Evolutionary conservation across 2,113 vertebrate genomes (phyloP), one percentile per base, ranked within the genome.

Genomic region (Micronycteris hirsuta): DNA sequence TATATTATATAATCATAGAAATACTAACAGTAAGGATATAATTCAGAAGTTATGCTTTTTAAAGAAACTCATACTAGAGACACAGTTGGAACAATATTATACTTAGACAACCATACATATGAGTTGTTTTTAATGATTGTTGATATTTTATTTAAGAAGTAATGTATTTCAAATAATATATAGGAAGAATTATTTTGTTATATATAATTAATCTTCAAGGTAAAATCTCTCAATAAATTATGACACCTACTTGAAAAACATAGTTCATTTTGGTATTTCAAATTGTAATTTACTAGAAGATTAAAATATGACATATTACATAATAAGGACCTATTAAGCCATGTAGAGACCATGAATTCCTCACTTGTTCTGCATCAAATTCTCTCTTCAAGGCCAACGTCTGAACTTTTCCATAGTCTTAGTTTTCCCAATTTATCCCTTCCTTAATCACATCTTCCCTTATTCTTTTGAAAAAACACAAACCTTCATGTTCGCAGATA

Each of bases 1-100:
- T 91, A 73, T 19, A 73, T 85, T 71, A 73, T 5, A 95, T 31
- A 81, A 33, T 88, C 33, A 43, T 12, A 96, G 19, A 95, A 95
- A 73, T 52, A 71, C 41, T 77, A 76, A 31, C 5, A 87, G 5
- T 16, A 86, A 85, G 13, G 58, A 95, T 77, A 3, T 0, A 78
- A 83, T 89, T 88, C 81, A 76, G 45, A 96, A 76, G 2, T 61
- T 38, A 56, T 43, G 9, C 56, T 93, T 33, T 65, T 85, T 65
- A 92, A 68, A 90, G 14, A 76, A 74, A 56, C 33, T 61, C 38
- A 33, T 76, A 26, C 1, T 19, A 80, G 24, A 14, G 7, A 61
- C 13, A 47, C 16, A 67, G 28, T 70, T 82, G 45, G 26, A 95
- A 82, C 13, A 45, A 77, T 58, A 73, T 68, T 63, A 65, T 78